Percentiles rank a stretch among this genome's conserved stretches.
Conservation (phyloP, 2,888 invertebrate genomes). For the Carterocephalus palaemon region DNA sequence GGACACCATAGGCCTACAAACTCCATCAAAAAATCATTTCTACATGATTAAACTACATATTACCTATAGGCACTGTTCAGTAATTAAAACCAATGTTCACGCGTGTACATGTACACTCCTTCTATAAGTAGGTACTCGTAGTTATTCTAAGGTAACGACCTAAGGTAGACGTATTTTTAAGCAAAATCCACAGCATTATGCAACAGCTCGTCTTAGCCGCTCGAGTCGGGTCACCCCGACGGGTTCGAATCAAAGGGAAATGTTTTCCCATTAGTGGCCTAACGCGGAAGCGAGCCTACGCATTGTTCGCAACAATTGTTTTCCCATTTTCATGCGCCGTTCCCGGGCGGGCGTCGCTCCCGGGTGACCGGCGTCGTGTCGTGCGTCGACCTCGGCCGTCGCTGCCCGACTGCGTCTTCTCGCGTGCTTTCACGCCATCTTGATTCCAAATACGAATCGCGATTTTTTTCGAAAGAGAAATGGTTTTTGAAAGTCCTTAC, state of each 20-base stretch:
- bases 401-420: slow-evolving; percentile 41
- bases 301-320: slow-evolving; percentile 61
- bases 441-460: slow-evolving; percentile 37
- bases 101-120: too few relatives aligned
- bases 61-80: too few relatives aligned
- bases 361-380: slow-evolving; percentile 52
- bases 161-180: too few relatives aligned
- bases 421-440: slow-evolving; percentile 42
- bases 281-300: slow-evolving; percentile 47
- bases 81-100: too few relatives aligned
- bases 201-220: too few relatives aligned
- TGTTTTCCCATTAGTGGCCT: slow-evolving; percentile 23
- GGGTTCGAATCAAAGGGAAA: slow-evolving; percentile 23
- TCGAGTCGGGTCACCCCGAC: neutral
- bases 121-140: too few relatives aligned
- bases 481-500: slow-evolving; percentile 17
- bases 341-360: slow-evolving; percentile 46
- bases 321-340: slow-evolving; percentile 53
- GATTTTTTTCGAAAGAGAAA: slow-evolving; percentile 17
- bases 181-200: too few relatives aligned
- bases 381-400: slow-evolving; percentile 53
- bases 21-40: too few relatives aligned
- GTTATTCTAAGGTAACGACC: too few relatives aligned
- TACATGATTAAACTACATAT: too few relatives aligned
- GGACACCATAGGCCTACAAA: too few relatives aligned